Evolutionary conservation across 2,888 invertebrate species (phyloP).

Genomic region (Dioctria rufipes): DNA sequence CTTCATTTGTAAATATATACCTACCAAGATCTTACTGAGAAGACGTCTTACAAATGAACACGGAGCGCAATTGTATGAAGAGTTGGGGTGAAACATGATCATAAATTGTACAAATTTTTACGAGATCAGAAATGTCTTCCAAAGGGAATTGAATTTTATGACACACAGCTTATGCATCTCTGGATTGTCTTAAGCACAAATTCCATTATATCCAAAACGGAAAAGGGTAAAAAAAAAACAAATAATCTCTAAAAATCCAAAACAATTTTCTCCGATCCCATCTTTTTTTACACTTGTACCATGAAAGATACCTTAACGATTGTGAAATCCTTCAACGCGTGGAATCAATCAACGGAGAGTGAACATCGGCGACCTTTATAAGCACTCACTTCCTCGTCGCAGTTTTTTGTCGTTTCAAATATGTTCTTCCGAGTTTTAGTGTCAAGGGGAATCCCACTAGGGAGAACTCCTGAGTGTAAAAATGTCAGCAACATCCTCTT

Average conservation of each 20-base stretch:
- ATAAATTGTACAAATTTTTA: conserved; percentile 7
- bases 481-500: neutral
- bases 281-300: neutral
- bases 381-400: conserved; percentile 14
- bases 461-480: neutral
- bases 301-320: conserved; percentile 4
- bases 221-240: too few species aligned
- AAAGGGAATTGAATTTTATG: neutral
- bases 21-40: too few species aligned
- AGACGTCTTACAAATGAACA: too few species aligned
- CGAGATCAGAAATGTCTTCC: neutral
- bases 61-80: neutral
- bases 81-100: neutral
- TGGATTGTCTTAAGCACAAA: neutral
- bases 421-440: neutral
- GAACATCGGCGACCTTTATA: neutral
- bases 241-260: too few species aligned
- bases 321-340: conserved; percentile 15
- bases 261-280: neutral
- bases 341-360: conserved; percentile 10
- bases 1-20: too few species aligned
- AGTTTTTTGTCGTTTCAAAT: neutral
- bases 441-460: neutral
- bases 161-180: neutral
- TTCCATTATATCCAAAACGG: too few species aligned